Percentiles rank a stretch among this genome's conserved stretches.
These are phyloP conservation scores for Drosophila bipectinata DNA, from an alignment of 1,140 invertebrate species.

Conservation along the genomic window DNA sequence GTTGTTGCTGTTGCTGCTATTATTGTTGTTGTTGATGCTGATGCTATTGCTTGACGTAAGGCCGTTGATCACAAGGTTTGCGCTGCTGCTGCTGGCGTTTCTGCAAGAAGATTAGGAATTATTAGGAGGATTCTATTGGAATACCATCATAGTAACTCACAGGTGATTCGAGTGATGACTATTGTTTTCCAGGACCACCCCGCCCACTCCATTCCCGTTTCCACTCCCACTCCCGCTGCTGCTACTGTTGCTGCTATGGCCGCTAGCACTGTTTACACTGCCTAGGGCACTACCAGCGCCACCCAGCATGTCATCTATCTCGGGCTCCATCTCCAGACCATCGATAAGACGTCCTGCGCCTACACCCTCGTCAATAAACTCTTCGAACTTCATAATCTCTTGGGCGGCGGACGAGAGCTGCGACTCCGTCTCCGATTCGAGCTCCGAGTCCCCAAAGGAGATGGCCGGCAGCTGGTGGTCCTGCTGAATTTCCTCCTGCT, in stretches of 20 bases:
- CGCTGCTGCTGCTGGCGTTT: conserved; percentile 58
- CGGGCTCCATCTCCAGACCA: conserved; percentile 80
- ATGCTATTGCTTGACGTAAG: conserved; percentile 81
- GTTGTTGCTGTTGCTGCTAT: conserved; percentile 42
- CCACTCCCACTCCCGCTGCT: conserved; percentile 64
- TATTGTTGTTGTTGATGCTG: conserved; percentile 61
- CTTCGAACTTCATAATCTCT: conserved; percentile 82
- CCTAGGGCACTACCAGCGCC: conserved; percentile 58
- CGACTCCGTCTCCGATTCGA: conserved; percentile 78
- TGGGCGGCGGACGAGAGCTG: conserved; percentile 75
- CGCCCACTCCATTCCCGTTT: conserved; percentile 55
- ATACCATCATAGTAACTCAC: conserved; percentile 37
- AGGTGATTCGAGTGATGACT: conserved; percentile 63
- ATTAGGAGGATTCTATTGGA: neutral
- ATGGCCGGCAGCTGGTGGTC: conserved; percentile 56
- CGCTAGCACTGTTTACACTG: conserved; percentile 61
- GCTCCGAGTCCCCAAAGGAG: conserved; percentile 68
- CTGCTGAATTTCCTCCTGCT: conserved; percentile 51
- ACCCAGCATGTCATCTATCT: conserved; percentile 75
- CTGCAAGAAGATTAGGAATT: conserved; percentile 9
- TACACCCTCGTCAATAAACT: conserved; percentile 78
- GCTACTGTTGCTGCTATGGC: conserved; percentile 60
- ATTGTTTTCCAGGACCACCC: conserved; percentile 52
- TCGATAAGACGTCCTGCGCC: conserved; percentile 79
- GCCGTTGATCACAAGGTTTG: conserved; percentile 79